Percentiles rank a stretch among this genome's conserved stretches.
Evolutionary conservation across 2,797 vertebrate genomes (phyloP).

Genomic region (Falco columbarius): DNA sequence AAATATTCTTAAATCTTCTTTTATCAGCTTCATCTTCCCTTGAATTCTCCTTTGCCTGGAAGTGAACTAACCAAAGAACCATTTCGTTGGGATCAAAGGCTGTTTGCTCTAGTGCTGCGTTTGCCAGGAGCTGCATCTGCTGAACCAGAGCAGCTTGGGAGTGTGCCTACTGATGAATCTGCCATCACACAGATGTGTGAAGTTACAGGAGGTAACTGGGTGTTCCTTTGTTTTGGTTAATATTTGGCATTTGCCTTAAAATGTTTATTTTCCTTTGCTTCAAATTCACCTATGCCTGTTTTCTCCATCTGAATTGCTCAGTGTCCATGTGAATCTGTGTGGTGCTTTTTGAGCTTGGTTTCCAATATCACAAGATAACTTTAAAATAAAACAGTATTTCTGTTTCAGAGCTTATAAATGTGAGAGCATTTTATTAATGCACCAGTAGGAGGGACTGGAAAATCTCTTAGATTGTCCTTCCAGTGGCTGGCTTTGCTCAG

Average conservation of each 20-base stretch:
- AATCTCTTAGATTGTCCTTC: neutral
- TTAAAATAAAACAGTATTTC: neutral
- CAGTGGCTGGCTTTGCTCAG: neutral
- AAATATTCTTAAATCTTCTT: conserved; percentile 40
- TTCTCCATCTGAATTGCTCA: neutral
- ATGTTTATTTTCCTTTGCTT: neutral
- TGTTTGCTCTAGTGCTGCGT: conserved; percentile 95
- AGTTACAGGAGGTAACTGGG: conserved; percentile 92
- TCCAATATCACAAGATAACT: neutral
- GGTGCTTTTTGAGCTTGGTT: neutral
- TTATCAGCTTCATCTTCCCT: conserved; percentile 92
- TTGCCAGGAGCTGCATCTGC: conserved; percentile 89
- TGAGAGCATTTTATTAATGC: neutral
- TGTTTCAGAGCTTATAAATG: neutral
- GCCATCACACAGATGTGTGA: conserved; percentile 99
- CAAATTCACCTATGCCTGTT: neutral
- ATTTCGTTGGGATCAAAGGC: conserved; percentile 98
- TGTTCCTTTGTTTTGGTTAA: neutral
- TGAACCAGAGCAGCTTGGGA: conserved; percentile 95
- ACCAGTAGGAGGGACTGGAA: neutral
- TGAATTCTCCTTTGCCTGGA: conserved; percentile 95
- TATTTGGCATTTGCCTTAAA: neutral
- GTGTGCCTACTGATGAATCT: conserved; percentile 95
- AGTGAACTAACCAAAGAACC: conserved; percentile 99
- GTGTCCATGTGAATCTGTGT: neutral